Evolutionary conservation across 2,888 invertebrate genomes (phyloP).

Genomic region (Calliphora vomitoria): DNA sequence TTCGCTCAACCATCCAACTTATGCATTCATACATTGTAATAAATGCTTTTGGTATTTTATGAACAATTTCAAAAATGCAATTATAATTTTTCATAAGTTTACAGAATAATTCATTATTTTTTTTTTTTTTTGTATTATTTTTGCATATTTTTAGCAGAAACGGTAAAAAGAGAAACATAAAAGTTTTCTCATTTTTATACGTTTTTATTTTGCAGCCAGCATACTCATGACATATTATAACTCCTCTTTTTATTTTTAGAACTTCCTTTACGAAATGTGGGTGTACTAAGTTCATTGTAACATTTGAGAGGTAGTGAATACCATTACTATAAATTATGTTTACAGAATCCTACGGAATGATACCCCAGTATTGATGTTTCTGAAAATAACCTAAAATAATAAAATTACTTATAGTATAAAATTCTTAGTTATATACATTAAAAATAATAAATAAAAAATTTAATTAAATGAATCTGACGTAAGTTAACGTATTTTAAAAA

Average conservation of each 20-base stretch:
- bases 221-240: conserved; percentile 16
- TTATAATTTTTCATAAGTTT: conserved; percentile 34
- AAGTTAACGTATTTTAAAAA: no score
- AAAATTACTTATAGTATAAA: no score
- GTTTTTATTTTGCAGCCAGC: conserved; percentile 3
- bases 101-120: conserved; percentile 38
- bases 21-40: background rate
- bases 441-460: no score
- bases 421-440: no score
- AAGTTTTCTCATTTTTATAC: conserved; percentile 27
- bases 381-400: no score
- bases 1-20: background rate
- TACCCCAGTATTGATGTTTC: no score
- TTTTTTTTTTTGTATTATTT: background rate
- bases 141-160: background rate
- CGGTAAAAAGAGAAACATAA: background rate
- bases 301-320: no score
- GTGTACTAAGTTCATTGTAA: no score
- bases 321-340: no score
- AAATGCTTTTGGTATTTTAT: conserved; percentile 14
- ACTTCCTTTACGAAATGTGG: no score
- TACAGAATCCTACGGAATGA: no score
- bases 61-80: conserved; percentile 32
- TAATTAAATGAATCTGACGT: no score
- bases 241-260: background rate